Percentiles rank a stretch among this genome's conserved stretches.
phyloP scores from a whole-genome alignment of 2,797 vertebrate genomes.

The Clarias fuscus region DNA sequence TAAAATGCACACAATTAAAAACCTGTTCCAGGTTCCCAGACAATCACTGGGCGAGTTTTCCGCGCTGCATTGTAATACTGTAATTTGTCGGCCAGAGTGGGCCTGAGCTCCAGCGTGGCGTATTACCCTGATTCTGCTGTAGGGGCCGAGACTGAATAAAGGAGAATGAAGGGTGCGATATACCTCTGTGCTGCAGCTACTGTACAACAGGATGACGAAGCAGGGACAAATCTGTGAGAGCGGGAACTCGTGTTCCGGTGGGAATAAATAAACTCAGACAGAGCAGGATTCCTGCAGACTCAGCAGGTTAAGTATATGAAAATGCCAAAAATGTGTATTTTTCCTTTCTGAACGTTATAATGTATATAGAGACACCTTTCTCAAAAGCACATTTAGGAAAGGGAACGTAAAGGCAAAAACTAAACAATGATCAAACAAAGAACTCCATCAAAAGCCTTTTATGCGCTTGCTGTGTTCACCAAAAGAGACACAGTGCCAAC shows the following conservation, averaged over 20 bases:
- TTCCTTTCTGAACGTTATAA: background rate
- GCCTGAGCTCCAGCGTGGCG: constrained; percentile 14
- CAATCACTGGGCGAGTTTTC: background rate
- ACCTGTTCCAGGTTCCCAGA: constrained; percentile 36
- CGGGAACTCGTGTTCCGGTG: background rate
- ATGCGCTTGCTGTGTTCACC: background rate
- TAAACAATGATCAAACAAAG: background rate
- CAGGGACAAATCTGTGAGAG: background rate
- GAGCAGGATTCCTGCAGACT: background rate
- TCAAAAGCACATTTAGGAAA: background rate
- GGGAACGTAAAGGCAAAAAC: background rate
- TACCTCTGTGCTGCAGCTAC: background rate
- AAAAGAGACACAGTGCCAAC: background rate
- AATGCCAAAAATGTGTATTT: background rate
- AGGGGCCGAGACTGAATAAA: constrained; percentile 22
- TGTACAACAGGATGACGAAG: background rate
- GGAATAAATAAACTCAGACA: background rate
- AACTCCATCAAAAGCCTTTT: background rate
- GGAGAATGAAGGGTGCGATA: background rate
- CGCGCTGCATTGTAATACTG: constrained; percentile 34
- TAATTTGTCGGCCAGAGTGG: constrained; percentile 44
- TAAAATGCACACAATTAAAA: constrained; percentile 61
- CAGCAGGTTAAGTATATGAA: too few species aligned
- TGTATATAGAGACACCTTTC: background rate
- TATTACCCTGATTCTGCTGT: constrained; percentile 20